Evolutionary conservation across 2,113 vertebrate species (phyloP).

Genomic region (Cryptotis parvus): DNA sequence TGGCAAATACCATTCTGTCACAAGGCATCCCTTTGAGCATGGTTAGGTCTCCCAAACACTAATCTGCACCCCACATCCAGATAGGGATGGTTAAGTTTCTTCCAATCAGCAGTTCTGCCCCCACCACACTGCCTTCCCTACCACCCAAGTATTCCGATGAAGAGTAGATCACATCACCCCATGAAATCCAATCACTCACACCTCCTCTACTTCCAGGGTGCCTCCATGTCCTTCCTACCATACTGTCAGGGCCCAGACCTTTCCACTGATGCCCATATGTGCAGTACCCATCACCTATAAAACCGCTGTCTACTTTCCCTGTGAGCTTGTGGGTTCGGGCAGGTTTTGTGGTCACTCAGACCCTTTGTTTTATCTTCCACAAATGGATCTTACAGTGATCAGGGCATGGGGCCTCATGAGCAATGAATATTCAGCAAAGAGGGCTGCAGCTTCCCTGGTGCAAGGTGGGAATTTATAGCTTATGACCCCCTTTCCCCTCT

Average conservation of each 20-base stretch:
- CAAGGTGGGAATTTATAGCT: background rate
- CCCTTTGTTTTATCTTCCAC: background rate
- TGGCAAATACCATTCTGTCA: background rate
- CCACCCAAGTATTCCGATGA: accelerated
- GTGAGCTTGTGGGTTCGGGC: background rate
- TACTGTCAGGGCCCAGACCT: background rate
- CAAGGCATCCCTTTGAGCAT: background rate
- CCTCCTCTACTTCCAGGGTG: no score
- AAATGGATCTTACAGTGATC: background rate
- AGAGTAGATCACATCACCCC: background rate
- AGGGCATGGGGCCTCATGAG: accelerated
- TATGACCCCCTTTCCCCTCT: background rate
- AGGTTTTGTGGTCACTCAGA: background rate
- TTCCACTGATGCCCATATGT: background rate
- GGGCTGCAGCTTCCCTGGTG: no score
- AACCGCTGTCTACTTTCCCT: no score
- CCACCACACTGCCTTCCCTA: background rate
- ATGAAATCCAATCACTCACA: no score
- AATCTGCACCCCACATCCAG: background rate
- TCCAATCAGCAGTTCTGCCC: no score
- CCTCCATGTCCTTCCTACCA: background rate
- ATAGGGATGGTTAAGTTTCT: no score
- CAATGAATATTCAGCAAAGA: background rate
- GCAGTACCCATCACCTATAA: no score
- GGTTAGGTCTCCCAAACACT: background rate